phyloP scores from a whole-genome alignment of 92 coral and sea anemone species.

The Epizoanthus scotinus region DNA sequence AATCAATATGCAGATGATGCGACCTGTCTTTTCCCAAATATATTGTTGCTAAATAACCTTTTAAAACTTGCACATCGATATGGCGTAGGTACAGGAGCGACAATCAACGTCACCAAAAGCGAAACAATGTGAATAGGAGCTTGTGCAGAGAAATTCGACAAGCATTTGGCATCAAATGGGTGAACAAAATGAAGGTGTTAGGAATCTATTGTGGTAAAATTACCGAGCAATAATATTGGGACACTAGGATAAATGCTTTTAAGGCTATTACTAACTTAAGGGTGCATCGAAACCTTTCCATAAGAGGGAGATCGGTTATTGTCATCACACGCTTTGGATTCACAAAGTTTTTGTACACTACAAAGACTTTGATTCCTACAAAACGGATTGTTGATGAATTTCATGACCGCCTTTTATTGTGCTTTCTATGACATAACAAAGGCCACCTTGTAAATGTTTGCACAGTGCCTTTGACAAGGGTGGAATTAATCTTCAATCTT shows the following conservation, averaged over 20 bases:
- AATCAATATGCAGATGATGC: conserved; percentile 45
- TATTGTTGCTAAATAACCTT: background rate
- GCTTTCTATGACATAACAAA: too few species aligned
- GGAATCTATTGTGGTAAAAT: conserved; percentile 18
- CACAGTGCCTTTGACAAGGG: too few species aligned
- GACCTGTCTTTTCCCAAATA: background rate
- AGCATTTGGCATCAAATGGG: conserved; percentile 32
- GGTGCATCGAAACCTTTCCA: conserved; percentile 16
- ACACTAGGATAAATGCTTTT: background rate
- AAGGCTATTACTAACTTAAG: background rate
- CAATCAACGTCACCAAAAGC: conserved; percentile 24
- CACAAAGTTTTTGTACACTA: conserved; percentile 10
- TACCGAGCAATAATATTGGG: background rate
- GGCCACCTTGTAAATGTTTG: too few species aligned
- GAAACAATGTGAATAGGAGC: conserved; percentile 53
- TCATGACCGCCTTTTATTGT: too few species aligned
- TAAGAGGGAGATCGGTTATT: conserved; percentile 5
- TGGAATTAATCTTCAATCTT: too few species aligned
- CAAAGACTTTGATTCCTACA: background rate
- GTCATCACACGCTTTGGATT: conserved; percentile 33
- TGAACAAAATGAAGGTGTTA: conserved; percentile 15
- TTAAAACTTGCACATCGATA: background rate
- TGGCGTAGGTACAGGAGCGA: conserved; percentile 33
- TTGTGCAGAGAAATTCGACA: background rate
- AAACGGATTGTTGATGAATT: too few species aligned